Conservation (phyloP, 2,797 vertebrate species). For the Amblyopsis hoosieri region DNA sequence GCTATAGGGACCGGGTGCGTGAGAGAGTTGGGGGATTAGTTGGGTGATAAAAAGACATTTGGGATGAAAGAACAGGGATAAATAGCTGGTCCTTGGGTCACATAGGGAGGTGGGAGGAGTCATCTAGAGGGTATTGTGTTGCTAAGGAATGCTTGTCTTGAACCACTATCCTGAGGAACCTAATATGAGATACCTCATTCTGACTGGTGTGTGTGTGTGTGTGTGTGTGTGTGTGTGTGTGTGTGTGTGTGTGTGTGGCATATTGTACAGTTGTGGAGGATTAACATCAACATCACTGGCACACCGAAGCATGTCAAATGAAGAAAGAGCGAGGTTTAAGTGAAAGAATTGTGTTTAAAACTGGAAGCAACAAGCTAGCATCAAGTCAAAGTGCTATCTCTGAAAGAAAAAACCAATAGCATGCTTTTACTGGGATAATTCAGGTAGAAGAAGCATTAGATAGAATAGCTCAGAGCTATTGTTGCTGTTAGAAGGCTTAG, state of each 20-base stretch:
- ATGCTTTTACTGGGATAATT: neutral
- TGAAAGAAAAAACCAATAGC: neutral
- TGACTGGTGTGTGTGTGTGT: neutral
- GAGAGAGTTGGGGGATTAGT: neutral
- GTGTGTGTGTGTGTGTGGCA: conserved; percentile 25
- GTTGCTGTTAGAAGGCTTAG: neutral
- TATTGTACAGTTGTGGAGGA: conserved; percentile 22
- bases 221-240: conserved; percentile 3
- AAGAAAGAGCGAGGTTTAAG: too few species aligned
- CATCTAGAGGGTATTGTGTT: conserved; percentile 42
- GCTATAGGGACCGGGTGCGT: neutral
- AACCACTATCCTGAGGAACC: conserved; percentile 47
- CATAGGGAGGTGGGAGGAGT: conserved; percentile 8
- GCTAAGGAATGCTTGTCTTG: conserved; percentile 57
- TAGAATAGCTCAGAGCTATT: conserved; percentile 4
- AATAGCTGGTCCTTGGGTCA: conserved; percentile 5
- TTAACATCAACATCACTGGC: too few species aligned
- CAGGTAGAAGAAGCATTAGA: conserved; percentile 11
- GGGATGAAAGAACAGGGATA: conserved; percentile 4
- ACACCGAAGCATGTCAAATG: too few species aligned
- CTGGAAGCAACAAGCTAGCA: conserved; percentile 30
- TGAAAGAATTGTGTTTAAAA: conserved; percentile 30
- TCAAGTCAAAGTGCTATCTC: conserved; percentile 1
- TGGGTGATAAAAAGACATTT: conserved; percentile 6
- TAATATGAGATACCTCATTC: too few species aligned